phyloP scores from a whole-genome alignment of 2,888 invertebrate species.

The Agrochola circellaris region DNA sequence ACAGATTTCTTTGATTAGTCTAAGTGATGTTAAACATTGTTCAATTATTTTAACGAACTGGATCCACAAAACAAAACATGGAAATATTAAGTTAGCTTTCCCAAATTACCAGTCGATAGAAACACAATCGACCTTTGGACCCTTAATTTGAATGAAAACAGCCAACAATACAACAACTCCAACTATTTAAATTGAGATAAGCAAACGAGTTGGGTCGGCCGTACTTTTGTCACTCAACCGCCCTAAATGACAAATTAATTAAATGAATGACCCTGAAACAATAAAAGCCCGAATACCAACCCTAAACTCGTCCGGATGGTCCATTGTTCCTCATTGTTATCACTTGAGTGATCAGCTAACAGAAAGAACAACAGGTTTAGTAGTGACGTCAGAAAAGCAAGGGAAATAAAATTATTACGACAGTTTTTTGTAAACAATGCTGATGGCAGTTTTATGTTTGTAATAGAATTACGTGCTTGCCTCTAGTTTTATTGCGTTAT shows the following conservation, averaged over 20 bases:
- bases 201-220: conserved; percentile 55
- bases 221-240: conserved; percentile 62
- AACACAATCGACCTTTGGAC: conserved; percentile 31
- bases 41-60: background rate
- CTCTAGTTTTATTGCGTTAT: conserved; percentile 63
- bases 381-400: conserved; percentile 57
- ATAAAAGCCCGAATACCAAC: conserved; percentile 66
- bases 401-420: conserved; percentile 61
- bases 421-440: conserved; percentile 62
- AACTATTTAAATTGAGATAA: conserved; percentile 68
- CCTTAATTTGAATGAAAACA: conserved; percentile 56
- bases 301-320: conserved; percentile 64
- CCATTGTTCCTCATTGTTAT: conserved; percentile 68
- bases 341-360: conserved; percentile 64
- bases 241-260: conserved; percentile 70
- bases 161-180: conserved; percentile 45
- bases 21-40: background rate
- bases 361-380: conserved; percentile 68
- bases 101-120: conserved; percentile 31
- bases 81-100: background rate
- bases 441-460: conserved; percentile 62
- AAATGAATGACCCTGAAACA: conserved; percentile 68
- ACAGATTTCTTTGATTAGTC: background rate
- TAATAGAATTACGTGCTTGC: conserved; percentile 58
- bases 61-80: background rate